Percentiles rank a stretch among this genome's conserved stretches.
Evolutionary conservation across 2,113 vertebrate species (phyloP).

Genomic region (sheep (Ovis aries)): ARS-UI_Ramb_v3.0 NC_056055.1:184477501-184478000

Average conservation of each 20-base stretch:
- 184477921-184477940: rapidly evolving
- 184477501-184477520: neutral
- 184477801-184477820: neutral
- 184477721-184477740: neutral
- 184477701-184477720: neutral
- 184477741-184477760: neutral
- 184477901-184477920: neutral
- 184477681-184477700: neutral
- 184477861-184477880: neutral
- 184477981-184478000: neutral
- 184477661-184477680: neutral
- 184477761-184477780: neutral
- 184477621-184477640: neutral
- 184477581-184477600: neutral
- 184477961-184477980: neutral
- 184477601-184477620: neutral
- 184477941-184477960: neutral
- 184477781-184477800: neutral
- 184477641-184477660: neutral
- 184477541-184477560: neutral
- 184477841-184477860: neutral
- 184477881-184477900: neutral
- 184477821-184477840: neutral
- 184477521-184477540: neutral
- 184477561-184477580: neutral